Conservation (phyloP, 1,140 invertebrate genomes). For the Pseudobourletiella spinata region DNA sequence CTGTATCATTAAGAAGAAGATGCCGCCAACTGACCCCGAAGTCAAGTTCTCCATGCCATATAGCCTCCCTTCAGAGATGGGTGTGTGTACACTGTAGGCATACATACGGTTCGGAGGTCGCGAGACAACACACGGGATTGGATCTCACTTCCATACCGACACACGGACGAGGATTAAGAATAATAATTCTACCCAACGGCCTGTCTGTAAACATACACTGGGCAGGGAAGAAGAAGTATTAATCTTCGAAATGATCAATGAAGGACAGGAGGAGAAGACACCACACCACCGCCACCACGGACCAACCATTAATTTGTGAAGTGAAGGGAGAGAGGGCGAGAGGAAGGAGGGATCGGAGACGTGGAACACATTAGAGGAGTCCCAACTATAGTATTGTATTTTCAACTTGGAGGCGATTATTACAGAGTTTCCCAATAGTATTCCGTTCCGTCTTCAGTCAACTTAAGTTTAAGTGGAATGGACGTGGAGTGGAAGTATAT, state of each 20-base stretch:
- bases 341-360: too few species aligned
- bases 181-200: too few species aligned
- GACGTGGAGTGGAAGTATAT: slow-evolving; percentile 1
- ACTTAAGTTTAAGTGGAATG: slow-evolving; percentile 3
- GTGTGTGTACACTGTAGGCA: too few species aligned
- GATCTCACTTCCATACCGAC: too few species aligned
- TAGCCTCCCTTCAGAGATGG: too few species aligned
- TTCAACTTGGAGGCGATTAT: neutral
- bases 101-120: too few species aligned
- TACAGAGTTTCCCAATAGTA: neutral
- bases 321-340: neutral
- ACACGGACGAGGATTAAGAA: too few species aligned
- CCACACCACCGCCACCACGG: neutral
- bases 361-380: too few species aligned
- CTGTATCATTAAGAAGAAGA: neutral
- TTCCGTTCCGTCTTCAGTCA: neutral
- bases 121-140: too few species aligned
- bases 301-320: neutral
- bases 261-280: neutral
- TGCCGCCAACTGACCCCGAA: neutral
- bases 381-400: too few species aligned
- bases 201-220: neutral
- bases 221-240: neutral
- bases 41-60: neutral
- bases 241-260: neutral